Conservation (phyloP, 2,113 vertebrate genomes). For the Lipophrys pholis region DNA sequence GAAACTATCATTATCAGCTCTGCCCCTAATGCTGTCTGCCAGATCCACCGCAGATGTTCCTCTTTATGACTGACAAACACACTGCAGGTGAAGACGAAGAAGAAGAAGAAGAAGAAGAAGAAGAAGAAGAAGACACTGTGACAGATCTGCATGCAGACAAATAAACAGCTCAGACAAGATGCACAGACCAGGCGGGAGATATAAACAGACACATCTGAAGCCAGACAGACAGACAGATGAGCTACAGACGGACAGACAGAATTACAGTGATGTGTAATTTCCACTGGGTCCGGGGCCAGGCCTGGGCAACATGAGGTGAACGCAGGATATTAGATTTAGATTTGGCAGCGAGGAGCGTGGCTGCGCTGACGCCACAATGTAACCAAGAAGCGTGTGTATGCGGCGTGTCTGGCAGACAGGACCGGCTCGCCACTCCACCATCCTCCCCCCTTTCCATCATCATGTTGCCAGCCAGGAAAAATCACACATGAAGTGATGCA, state of each 20-base stretch:
- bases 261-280: conserved; percentile 78
- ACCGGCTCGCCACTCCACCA: conserved; percentile 42
- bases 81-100: conserved; percentile 8
- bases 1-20: conserved; percentile 59
- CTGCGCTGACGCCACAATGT: conserved; percentile 73
- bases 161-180: conserved; percentile 42
- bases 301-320: conserved; percentile 70
- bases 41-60: conserved; percentile 75
- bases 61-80: conserved; percentile 59
- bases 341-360: conserved; percentile 68
- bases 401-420: conserved; percentile 48
- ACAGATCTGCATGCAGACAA: conserved; percentile 41
- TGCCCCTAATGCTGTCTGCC: conserved; percentile 63
- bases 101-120: conserved; percentile 27
- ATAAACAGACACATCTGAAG: conserved; percentile 31
- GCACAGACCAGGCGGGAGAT: conserved; percentile 32
- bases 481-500: conserved; percentile 43
- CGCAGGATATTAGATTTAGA: conserved; percentile 77
- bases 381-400: conserved; percentile 68
- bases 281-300: conserved; percentile 62
- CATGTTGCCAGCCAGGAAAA: conserved; percentile 45
- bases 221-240: conserved; percentile 51
- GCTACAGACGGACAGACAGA: conserved; percentile 66
- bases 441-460: conserved; percentile 30
- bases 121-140: conserved; percentile 29